Evolutionary conservation across 35 echinoderm and acorn worm species (phyloP).

Genomic region (Diadema setosum): DNA sequence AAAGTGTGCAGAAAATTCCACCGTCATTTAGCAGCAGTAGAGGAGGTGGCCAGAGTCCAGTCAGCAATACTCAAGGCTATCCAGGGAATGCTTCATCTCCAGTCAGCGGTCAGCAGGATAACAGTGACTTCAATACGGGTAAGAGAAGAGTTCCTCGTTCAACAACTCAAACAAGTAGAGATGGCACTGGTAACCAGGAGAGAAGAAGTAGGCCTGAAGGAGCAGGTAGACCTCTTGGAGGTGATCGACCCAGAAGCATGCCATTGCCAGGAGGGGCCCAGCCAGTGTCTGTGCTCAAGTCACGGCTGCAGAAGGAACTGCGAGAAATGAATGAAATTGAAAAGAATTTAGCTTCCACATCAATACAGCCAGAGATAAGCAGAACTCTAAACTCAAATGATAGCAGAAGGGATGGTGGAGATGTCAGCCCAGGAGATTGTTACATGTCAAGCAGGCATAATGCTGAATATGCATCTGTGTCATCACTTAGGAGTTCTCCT

Average conservation of each 20-base stretch:
- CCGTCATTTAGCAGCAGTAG: not conserved
- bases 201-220: not conserved
- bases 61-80: not conserved
- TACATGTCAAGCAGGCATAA: slow-evolving; percentile 24
- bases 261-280: slow-evolving; percentile 69
- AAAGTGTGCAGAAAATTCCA: not conserved
- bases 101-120: not conserved
- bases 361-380: slow-evolving; percentile 27
- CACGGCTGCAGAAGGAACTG: slow-evolving; percentile 46
- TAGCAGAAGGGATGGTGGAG: not conserved
- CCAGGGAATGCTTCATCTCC: slow-evolving; percentile 4
- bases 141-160: slow-evolving; percentile 1
- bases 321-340: slow-evolving; percentile 76
- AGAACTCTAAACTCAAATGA: slow-evolving; percentile 44
- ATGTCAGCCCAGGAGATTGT: slow-evolving; percentile 16
- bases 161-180: not conserved
- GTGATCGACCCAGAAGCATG: not conserved
- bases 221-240: not conserved
- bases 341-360: slow-evolving; percentile 72
- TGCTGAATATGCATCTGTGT: slow-evolving; percentile 57
- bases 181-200: not conserved
- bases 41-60: not conserved
- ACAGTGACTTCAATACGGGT: not conserved
- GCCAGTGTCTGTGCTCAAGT: slow-evolving; percentile 72
- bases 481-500: slow-evolving; percentile 37